A percentile compares a stretch with the other conserved stretches of the same genome.
Evolutionary conservation across 2,113 vertebrate species (phyloP).

Genomic region (Hystrix brachyura): DNA sequence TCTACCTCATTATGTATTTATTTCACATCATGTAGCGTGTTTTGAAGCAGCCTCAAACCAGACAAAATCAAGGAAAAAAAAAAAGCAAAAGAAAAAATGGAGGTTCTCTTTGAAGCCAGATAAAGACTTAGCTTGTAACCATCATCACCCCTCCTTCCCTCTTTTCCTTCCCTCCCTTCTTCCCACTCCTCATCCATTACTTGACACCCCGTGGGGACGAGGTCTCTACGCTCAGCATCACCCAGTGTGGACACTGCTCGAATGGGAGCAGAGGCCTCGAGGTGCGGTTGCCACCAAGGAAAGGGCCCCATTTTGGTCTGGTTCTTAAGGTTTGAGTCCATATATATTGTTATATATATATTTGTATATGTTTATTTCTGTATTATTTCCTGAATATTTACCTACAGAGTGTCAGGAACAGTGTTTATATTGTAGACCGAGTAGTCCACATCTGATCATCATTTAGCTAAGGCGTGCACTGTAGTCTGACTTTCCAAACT

Average conservation of each 20-base stretch:
- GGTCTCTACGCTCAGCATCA: too few relatives aligned
- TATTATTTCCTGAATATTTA: not conserved
- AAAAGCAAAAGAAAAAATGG: too few relatives aligned
- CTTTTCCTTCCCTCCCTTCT: not conserved
- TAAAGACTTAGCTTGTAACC: too few relatives aligned
- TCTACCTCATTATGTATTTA: not conserved
- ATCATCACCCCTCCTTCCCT: too few relatives aligned
- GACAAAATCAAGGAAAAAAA: too few relatives aligned
- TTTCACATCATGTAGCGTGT: not conserved
- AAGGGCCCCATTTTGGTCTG: not conserved
- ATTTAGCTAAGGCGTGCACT: not conserved
- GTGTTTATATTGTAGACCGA: not conserved
- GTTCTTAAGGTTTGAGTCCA: not conserved
- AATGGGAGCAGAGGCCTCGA: fast-evolving
- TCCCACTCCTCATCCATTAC: too few relatives aligned
- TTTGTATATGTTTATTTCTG: not conserved
- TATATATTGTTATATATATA: not conserved
- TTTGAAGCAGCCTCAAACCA: not conserved
- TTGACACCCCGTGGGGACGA: too few relatives aligned
- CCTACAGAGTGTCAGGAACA: not conserved
- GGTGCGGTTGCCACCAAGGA: not conserved
- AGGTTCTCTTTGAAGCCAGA: too few relatives aligned
- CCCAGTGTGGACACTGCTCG: not conserved
- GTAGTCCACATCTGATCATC: not conserved
- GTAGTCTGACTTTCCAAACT: not conserved